Evolutionary conservation across 2,797 vertebrate genomes (phyloP).

Genomic region (Hafferia zeledoni): DNA sequence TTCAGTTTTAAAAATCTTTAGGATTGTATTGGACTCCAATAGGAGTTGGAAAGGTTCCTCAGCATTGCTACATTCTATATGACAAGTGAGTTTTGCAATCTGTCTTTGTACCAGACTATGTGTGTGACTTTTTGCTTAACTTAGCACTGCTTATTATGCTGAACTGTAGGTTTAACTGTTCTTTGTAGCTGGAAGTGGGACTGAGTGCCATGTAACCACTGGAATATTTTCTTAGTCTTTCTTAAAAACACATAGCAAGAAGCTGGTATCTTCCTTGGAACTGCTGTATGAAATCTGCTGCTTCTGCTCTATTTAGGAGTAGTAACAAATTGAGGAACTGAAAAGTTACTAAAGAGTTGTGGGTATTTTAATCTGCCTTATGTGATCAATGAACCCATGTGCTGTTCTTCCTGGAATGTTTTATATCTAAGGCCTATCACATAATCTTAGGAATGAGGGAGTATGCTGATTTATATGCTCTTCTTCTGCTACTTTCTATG

Average conservation of each 20-base stretch:
- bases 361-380: background rate
- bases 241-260: background rate
- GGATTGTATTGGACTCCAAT: background rate
- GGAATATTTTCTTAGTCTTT: background rate
- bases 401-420: background rate
- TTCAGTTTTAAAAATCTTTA: background rate
- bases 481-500: background rate
- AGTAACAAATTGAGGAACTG: background rate
- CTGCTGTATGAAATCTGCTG: background rate
- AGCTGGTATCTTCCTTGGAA: background rate
- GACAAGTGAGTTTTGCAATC: background rate
- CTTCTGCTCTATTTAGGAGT: background rate
- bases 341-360: background rate
- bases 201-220: background rate
- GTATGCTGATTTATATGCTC: background rate
- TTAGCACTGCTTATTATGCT: background rate
- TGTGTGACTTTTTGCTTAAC: background rate
- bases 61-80: background rate
- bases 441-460: background rate
- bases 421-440: background rate
- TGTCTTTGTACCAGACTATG: fast-evolving
- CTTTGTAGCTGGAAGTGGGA: background rate
- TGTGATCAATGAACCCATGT: background rate
- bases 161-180: background rate
- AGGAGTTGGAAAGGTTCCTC: background rate